A percentile compares a stretch with the other conserved stretches of the same genome.
Conservation (phyloP, 2,797 vertebrate genomes). For the Sebastes cheni region DNA sequence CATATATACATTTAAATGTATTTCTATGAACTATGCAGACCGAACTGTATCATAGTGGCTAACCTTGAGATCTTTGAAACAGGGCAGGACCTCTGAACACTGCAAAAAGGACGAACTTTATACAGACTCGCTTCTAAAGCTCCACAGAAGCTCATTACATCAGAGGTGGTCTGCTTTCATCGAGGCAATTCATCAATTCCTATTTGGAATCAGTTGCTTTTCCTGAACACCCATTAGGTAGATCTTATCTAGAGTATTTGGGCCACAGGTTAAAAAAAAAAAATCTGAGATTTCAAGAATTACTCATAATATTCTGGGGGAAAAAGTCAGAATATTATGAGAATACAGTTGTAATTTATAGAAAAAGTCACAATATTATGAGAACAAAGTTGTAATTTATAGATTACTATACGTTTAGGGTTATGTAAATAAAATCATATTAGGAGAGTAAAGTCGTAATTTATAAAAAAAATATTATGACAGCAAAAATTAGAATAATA, state of each 20-base stretch:
- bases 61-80: constrained; percentile 43
- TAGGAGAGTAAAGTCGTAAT: neutral
- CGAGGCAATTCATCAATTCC: constrained; percentile 58
- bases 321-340: neutral
- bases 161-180: constrained; percentile 60
- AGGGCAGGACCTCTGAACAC: constrained; percentile 40
- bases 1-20: constrained; percentile 71
- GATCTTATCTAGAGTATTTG: constrained; percentile 11
- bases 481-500: neutral
- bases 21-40: constrained; percentile 45
- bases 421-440: neutral
- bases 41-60: constrained; percentile 63
- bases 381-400: neutral
- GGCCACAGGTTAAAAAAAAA: constrained; percentile 8
- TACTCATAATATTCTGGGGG: neutral
- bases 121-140: constrained; percentile 58
- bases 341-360: neutral
- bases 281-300: constrained; percentile 3
- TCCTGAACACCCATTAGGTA: constrained; percentile 52
- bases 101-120: constrained; percentile 41
- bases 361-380: neutral
- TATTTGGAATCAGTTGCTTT: constrained; percentile 67
- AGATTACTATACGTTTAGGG: neutral
- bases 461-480: neutral
- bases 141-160: constrained; percentile 74